A percentile compares a stretch with the other conserved stretches of the same genome.
phyloP scores from a whole-genome alignment of 2,113 vertebrate genomes.

The Rissa tridactyla region DNA sequence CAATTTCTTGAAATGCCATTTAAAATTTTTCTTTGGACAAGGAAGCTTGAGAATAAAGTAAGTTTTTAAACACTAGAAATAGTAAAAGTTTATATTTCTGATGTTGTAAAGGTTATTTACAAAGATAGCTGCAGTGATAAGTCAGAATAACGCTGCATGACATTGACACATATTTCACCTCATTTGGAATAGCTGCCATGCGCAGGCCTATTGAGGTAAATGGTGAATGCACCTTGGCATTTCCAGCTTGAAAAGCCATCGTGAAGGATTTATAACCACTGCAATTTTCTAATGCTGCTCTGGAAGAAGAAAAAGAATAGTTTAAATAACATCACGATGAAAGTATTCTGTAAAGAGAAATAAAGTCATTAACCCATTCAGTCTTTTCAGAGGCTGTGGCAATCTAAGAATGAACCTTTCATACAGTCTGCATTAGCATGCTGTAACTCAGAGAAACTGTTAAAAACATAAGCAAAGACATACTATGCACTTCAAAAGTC shows the following conservation, averaged over 20 bases:
- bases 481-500: background rate
- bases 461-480: background rate
- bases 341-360: background rate
- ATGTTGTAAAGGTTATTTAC: background rate
- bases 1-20: background rate
- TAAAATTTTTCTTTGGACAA: background rate
- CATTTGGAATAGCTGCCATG: background rate
- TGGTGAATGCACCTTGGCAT: conserved; percentile 31
- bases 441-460: background rate
- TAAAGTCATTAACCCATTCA: background rate
- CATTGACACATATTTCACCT: background rate
- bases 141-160: background rate
- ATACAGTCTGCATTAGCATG: background rate
- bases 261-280: conserved; percentile 29
- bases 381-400: background rate
- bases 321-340: background rate
- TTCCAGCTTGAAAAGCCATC: conserved; percentile 35
- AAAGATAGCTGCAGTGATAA: background rate
- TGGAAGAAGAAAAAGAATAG: background rate
- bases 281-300: background rate
- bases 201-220: background rate
- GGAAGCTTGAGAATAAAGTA: background rate
- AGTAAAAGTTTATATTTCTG: background rate
- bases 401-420: background rate
- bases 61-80: background rate